Conservation (phyloP, 2,888 invertebrate species). For the Drosophila paranaensis region DNA sequence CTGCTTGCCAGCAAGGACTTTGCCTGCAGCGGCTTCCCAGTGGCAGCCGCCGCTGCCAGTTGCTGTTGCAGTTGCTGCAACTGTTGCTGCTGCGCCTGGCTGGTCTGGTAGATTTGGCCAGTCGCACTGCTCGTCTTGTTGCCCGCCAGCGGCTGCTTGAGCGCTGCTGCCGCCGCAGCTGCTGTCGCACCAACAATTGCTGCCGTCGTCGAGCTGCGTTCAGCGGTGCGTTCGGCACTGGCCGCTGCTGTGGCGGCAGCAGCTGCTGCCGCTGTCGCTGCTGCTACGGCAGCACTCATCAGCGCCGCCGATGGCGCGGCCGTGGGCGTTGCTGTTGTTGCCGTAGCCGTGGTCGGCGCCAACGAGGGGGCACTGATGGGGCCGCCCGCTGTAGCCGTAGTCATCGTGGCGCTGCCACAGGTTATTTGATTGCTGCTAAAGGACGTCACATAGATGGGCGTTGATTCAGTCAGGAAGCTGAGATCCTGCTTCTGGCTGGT, state of each 20-base stretch:
- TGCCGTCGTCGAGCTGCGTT: slow-evolving; percentile 57
- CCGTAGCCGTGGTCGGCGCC: slow-evolving; percentile 55
- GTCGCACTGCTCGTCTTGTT: slow-evolving; percentile 91
- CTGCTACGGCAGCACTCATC: slow-evolving; percentile 63
- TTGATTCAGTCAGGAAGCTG: slow-evolving; percentile 93
- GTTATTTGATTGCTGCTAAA: slow-evolving; percentile 86
- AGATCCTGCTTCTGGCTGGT: slow-evolving; percentile 86
- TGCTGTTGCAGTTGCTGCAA: slow-evolving; percentile 86
- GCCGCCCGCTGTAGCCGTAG: slow-evolving; percentile 84
- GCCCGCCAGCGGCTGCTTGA: slow-evolving; percentile 85
- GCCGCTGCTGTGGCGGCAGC: slow-evolving; percentile 19
- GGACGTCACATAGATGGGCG: slow-evolving; percentile 93
- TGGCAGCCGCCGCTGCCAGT: slow-evolving; percentile 95
- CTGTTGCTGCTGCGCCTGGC: slow-evolving; percentile 67
- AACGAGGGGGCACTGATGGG: slow-evolving; percentile 79
- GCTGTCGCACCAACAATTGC: slow-evolving; percentile 54
- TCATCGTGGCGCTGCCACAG: slow-evolving; percentile 86
- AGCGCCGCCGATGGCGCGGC: slow-evolving; percentile 52
- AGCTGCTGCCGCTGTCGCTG: slow-evolving; percentile 58
- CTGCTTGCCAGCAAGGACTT: slow-evolving; percentile 97
- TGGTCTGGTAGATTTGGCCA: slow-evolving; percentile 70
- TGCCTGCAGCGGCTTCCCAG: slow-evolving; percentile 97
- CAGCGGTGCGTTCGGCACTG: slow-evolving; percentile 55
- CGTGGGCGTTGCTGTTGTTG: slow-evolving; percentile 48
- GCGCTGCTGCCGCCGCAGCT: slow-evolving; percentile 49